Evolutionary conservation across 2,113 vertebrate genomes (phyloP).

Genomic region (Anas platyrhynchos): DNA sequence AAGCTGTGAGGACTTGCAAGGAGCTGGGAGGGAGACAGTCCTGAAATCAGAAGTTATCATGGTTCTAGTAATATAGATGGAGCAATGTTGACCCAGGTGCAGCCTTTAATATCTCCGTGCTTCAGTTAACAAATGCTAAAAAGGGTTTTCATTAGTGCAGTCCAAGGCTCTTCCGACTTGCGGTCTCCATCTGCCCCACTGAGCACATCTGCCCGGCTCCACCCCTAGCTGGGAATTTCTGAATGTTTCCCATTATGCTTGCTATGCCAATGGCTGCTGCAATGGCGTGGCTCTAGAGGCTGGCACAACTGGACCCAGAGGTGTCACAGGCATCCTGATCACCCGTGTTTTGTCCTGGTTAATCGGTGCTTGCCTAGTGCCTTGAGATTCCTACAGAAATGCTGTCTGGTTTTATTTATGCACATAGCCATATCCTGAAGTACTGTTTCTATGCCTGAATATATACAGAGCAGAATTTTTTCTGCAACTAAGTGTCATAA

Average conservation of each 20-base stretch:
- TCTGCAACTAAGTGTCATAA: neutral
- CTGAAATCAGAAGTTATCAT: neutral
- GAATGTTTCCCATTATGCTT: neutral
- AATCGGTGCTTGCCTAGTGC: neutral
- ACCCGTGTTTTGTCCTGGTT: neutral
- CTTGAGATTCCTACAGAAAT: neutral
- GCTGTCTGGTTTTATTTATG: neutral
- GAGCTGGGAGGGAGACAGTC: neutral
- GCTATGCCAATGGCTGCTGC: neutral
- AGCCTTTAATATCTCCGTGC: neutral
- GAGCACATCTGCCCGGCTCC: conserved; percentile 33
- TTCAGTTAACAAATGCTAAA: conserved; percentile 21
- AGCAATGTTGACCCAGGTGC: conserved; percentile 34
- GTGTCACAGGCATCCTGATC: neutral
- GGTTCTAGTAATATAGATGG: neutral
- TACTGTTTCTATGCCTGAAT: neutral
- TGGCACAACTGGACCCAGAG: neutral
- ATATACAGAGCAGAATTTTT: neutral
- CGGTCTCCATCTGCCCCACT: neutral
- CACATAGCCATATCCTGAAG: neutral
- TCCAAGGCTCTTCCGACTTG: conserved; percentile 1
- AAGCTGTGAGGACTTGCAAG: neutral
- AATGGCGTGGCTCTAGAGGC: neutral
- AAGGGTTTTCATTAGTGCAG: conserved; percentile 31
- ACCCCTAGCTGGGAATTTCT: neutral